Conservation (phyloP, 2,113 vertebrate species). For the Clarias gariepinus region DNA sequence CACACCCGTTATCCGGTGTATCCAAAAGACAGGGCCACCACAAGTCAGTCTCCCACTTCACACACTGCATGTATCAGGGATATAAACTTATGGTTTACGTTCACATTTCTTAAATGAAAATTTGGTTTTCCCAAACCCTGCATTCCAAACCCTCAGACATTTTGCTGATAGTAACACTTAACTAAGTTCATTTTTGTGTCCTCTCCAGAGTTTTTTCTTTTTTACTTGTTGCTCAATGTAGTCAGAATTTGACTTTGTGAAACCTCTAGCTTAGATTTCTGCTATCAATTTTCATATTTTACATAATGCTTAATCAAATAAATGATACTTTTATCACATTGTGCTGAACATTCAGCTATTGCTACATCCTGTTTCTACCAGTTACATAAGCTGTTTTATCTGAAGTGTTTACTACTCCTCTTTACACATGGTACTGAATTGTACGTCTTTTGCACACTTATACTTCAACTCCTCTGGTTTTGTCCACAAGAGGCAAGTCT, state of each 20-base stretch:
- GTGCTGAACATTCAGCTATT: too few relatives aligned
- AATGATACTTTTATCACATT: too few relatives aligned
- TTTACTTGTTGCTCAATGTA: background rate
- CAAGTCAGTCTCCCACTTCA: background rate
- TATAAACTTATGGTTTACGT: background rate
- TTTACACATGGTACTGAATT: too few relatives aligned
- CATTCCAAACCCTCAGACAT: background rate
- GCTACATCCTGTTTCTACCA: too few relatives aligned
- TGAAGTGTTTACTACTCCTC: too few relatives aligned
- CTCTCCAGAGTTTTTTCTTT: background rate
- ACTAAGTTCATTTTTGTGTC: background rate
- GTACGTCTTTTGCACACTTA: too few relatives aligned
- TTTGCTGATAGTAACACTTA: background rate
- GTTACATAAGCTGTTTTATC: too few relatives aligned
- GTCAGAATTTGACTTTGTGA: background rate
- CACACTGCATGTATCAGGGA: background rate
- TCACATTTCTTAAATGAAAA: background rate
- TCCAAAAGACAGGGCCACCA: background rate
- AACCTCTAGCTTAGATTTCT: background rate
- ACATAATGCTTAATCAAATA: background rate
- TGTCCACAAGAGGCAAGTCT: too few relatives aligned
- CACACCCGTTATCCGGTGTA: background rate
- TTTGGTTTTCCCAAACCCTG: background rate
- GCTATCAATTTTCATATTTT: background rate
- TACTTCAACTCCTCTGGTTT: too few relatives aligned